Evolutionary conservation across 2,113 vertebrate species (phyloP), one percentile per base, ranked within the genome.

Genomic region (Aviceda subcristata): DNA sequence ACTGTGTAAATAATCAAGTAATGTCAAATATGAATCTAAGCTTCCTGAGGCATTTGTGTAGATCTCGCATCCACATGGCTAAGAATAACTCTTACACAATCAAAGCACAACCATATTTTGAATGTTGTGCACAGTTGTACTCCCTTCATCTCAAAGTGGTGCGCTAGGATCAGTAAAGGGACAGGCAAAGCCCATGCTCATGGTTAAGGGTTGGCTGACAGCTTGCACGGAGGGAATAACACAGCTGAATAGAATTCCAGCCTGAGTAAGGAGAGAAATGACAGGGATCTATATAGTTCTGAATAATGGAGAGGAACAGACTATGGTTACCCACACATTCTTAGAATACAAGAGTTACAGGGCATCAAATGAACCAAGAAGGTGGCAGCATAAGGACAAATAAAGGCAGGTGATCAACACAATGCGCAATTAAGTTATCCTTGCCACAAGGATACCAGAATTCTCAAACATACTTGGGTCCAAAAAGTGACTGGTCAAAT

Each of bases 91-190:
- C 43, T 43, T 14, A 63, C n/a, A 11, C 11, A 29, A 8, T 3
- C 50, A 29, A 6, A 39, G 17, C 8, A 4, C 53, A n/a, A 1
- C 38, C 46, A 17, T 3, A 3, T 34, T 45, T 6, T 5, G 11
- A 23, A 34, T 20, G 57, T 20, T 30, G 45, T n/a, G 62, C 9
- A 3, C 59, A 45, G 43, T 18, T 50, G 10, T 10, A 10, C 15
- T 48, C 43, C 36, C 45, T 55, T 46, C 83, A 30, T 7, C 55
- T 13, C 67, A 19, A 3, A 46, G 34, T 3, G 48, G 50, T 50
- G 45, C 48, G 7, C 16, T 22, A 9, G 24, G 38, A 9, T 9
- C n/a, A 20, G 50, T 0, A 29, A 86, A 5, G 24, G 50, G 59
- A 23, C 69, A n/a, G 82, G 46, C 18, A 72, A 63, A 20, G 27